These are phyloP conservation scores for Anarhynchus alexandrinus DNA, from an alignment of 2,113 vertebrate genomes.

Conservation along the genomic window DNA sequence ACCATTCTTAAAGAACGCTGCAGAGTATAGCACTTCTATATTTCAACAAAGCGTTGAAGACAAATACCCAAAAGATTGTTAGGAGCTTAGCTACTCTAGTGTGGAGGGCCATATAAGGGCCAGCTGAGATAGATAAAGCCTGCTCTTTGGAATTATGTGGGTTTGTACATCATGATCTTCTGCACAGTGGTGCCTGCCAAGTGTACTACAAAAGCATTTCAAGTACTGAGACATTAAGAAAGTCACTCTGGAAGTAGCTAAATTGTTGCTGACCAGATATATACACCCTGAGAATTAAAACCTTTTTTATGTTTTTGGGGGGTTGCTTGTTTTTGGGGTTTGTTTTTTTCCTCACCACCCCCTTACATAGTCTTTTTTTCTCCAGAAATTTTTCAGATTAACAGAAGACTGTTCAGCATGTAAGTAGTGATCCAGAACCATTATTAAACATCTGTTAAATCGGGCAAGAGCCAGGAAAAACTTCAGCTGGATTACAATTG, in stretches of 20 bases:
- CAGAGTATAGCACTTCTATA: neutral
- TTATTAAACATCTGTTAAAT: slow-evolving; percentile 53
- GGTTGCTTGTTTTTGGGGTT: neutral
- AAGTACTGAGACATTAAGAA: neutral
- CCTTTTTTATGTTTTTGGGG: neutral
- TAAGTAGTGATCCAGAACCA: slow-evolving; percentile 10
- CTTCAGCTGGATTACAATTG: slow-evolving; percentile 34
- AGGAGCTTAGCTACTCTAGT: neutral
- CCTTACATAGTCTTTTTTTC: neutral
- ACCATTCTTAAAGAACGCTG: neutral
- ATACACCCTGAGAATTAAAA: neutral
- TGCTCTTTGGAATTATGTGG: neutral
- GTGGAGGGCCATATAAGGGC: neutral
- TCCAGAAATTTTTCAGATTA: neutral
- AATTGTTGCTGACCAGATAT: neutral
- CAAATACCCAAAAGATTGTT: neutral
- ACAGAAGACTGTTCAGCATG: neutral
- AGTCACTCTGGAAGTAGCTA: neutral
- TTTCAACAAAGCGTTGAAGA: neutral
- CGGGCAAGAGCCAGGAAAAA: slow-evolving; percentile 29
- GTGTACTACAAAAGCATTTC: slow-evolving; percentile 6
- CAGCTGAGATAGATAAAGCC: neutral
- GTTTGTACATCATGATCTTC: slow-evolving; percentile 4
- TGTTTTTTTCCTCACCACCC: neutral
- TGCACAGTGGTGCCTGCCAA: neutral